Conservation (phyloP, 2,888 invertebrate genomes). For the Apoderus coryli region DNA sequence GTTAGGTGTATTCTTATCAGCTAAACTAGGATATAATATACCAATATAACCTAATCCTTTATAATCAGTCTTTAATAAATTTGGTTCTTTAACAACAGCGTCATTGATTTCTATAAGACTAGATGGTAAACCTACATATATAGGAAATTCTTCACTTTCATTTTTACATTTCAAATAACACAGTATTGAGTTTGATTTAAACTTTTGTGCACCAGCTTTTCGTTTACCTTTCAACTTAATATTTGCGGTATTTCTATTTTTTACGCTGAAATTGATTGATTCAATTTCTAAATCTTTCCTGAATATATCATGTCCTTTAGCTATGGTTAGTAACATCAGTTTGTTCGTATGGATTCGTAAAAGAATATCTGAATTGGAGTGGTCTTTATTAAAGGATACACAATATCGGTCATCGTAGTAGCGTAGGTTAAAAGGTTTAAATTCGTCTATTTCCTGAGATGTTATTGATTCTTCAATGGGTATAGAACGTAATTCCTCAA, state of each 20-base stretch:
- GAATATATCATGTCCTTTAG: conserved; percentile 18
- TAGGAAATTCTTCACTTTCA: conserved; percentile 16
- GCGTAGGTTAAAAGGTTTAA: conserved; percentile 15
- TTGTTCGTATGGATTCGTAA: conserved; percentile 19
- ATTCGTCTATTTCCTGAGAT: conserved; percentile 16
- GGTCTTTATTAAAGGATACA: conserved; percentile 13
- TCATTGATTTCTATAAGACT: conserved; percentile 20
- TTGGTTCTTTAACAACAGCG: conserved; percentile 16
- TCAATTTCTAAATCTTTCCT: conserved; percentile 15
- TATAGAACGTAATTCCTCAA: too few relatives aligned
- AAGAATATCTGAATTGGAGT: conserved; percentile 13
- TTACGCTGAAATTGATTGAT: conserved; percentile 18
- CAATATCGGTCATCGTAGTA: conserved; percentile 18
- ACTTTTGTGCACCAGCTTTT: conserved; percentile 16
- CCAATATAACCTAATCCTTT: conserved; percentile 19
- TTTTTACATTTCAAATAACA: conserved; percentile 19
- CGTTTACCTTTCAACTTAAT: conserved; percentile 17
- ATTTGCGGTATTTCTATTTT: conserved; percentile 16
- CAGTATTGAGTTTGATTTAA: conserved; percentile 17
- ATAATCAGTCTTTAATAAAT: conserved; percentile 17
- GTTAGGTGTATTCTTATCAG: conserved; percentile 13
- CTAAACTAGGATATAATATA: conserved; percentile 16
- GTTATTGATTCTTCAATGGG: too few relatives aligned
- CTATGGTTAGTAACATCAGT: conserved; percentile 17
- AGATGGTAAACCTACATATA: conserved; percentile 17